Percentiles rank a stretch among this genome's conserved stretches.
Evolutionary conservation across 2,113 vertebrate genomes (phyloP).

Genomic region (Tragelaphus scriptus): DNA sequence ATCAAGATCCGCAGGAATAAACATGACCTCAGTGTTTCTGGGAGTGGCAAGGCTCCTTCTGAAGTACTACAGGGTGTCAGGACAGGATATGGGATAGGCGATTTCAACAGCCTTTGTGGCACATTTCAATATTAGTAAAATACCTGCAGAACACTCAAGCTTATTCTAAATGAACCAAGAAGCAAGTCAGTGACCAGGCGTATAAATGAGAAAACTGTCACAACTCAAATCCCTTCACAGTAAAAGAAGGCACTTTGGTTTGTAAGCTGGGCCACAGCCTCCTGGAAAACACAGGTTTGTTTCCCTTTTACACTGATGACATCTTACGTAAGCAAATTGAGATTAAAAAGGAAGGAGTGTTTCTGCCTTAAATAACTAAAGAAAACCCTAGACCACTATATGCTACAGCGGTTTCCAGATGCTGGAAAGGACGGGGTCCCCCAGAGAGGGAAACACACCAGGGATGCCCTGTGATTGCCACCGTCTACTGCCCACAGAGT

Average conservation of each 20-base stretch:
- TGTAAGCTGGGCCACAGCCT: not conserved
- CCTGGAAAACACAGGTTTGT: not conserved
- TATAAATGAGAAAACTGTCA: not conserved
- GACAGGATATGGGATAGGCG: not conserved
- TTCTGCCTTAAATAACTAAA: not conserved
- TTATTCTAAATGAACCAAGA: not conserved
- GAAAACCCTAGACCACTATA: not conserved
- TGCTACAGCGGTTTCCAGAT: not conserved
- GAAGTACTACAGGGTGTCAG: no score
- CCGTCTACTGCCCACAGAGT: not conserved
- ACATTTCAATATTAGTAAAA: not conserved
- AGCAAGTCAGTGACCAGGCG: not conserved
- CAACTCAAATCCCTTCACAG: not conserved
- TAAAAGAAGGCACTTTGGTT: not conserved
- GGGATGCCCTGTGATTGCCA: accelerated
- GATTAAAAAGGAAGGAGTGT: not conserved
- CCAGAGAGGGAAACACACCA: not conserved
- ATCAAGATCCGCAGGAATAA: not conserved
- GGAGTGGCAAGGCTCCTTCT: not conserved
- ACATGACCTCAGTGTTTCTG: not conserved
- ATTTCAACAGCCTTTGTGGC: not conserved
- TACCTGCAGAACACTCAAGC: not conserved
- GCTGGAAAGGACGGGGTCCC: not conserved
- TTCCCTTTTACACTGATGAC: not conserved
- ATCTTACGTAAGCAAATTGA: not conserved